Base-by-base conservation (phyloP, 2,888 invertebrate genomes). In the Actias luna region DNA sequence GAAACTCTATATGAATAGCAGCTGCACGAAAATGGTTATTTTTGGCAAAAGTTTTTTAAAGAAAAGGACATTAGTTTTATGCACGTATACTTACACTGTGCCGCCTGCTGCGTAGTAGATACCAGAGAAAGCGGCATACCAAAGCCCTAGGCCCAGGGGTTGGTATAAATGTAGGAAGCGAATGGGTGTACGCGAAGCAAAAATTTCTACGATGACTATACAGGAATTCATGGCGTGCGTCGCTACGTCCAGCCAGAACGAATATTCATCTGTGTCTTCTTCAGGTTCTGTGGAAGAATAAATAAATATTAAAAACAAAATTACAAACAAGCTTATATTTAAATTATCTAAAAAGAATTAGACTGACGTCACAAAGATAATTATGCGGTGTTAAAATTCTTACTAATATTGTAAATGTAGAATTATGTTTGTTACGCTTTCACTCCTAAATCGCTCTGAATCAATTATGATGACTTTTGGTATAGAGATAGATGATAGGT, bases 51-150 rank as follows among this genome's bases (percentile, higher is more conserved):
- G 14, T 14, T 36, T 36, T 12, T 36, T 0, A 36, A 14, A 12
- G 1, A 36, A 36, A 2, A n/a, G n/a, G n/a, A n/a, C n/a, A n/a
- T n/a, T n/a, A 16, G 2, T 35, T 16, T 31, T 4, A 46, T 46
- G 18, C 31, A 29, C 5, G 27, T 25, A 16, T 5, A 63, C 63
- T 63, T 42, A 63, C 63, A 63, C 95, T n/a, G 94, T 94, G n/a
- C 97, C 97, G 4, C 96, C 97, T 31, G 95, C 94, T 25, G 92
- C 82, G 80, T 94, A 96, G 85, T 96, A 97, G 60, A 97, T 90
- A 39, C 93, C 89, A 57, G 94, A 94, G 84, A 97, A 97, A 66
- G 94, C 83, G 4, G 95, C 93, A 82, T 97, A 98, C 73, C 93
- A 88, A 57, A 94, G 74, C 12, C 95, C 95, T 71, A 96, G 89